These are phyloP conservation scores for Pongo pygmaeus DNA, from an alignment of 2,113 vertebrate genomes.

Conservation along the genomic window DNA sequence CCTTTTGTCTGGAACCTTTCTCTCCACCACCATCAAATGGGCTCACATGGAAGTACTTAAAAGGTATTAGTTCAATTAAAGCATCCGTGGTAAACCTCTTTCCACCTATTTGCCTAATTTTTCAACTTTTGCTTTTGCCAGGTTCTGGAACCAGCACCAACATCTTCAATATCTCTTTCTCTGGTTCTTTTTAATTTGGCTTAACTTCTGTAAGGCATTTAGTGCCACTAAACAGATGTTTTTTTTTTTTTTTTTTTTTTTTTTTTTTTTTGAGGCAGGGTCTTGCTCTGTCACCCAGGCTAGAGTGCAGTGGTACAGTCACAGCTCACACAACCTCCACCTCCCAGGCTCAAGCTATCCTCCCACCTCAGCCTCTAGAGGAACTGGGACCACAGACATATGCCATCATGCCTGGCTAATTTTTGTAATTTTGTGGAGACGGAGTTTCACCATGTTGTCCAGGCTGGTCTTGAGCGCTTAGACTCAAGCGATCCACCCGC, in stretches of 20 bases:
- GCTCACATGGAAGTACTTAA: neutral
- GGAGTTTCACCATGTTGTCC: neutral
- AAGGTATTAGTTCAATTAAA: neutral
- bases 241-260: neutral
- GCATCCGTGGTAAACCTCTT: neutral
- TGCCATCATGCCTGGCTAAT: neutral
- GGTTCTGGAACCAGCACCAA: neutral
- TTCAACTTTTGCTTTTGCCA: neutral
- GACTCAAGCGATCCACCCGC: neutral
- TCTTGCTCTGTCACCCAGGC: neutral
- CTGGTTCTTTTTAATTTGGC: neutral
- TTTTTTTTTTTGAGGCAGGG: neutral
- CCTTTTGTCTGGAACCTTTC: neutral
- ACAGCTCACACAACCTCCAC: neutral
- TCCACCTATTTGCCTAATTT: neutral
- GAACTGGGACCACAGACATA: neutral
- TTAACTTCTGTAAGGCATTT: neutral
- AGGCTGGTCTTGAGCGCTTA: neutral
- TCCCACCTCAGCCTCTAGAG: neutral
- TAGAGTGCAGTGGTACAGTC: neutral
- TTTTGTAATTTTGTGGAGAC: neutral
- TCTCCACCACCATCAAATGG: rapidly evolving
- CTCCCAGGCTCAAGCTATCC: neutral
- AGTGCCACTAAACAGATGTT: neutral
- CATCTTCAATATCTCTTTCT: neutral